Evolutionary conservation across 2,113 vertebrate genomes (phyloP).

Genomic region (Illadopsis cleaveri): DNA sequence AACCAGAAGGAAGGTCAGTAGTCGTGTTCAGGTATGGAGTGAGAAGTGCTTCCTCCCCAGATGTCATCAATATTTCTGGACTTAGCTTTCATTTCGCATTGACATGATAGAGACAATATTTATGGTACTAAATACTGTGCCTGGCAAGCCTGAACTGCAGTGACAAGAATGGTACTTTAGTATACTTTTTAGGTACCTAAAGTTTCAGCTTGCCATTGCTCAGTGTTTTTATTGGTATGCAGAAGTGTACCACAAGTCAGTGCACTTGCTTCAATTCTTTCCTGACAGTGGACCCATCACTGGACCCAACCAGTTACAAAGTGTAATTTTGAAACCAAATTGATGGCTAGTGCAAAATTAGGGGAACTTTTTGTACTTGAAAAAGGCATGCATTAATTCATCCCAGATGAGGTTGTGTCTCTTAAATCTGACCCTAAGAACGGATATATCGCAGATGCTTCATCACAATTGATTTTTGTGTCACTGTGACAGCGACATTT

Average conservation of each 20-base stretch:
- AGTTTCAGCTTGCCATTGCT: neutral
- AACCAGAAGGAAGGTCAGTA: slow-evolving; percentile 22
- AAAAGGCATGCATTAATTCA: neutral
- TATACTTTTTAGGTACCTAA: neutral
- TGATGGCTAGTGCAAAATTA: neutral
- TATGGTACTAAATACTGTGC: neutral
- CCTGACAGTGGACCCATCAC: neutral
- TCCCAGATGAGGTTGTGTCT: neutral
- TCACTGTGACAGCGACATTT: slow-evolving; percentile 33
- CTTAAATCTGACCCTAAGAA: neutral
- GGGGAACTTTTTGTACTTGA: neutral
- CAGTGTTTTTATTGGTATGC: neutral
- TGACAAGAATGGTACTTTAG: neutral
- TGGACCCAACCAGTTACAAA: neutral
- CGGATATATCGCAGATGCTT: neutral
- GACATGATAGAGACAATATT: neutral
- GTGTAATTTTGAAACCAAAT: neutral
- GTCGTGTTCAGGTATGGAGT: neutral
- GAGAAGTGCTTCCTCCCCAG: neutral
- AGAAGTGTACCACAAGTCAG: neutral
- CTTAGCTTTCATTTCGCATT: neutral
- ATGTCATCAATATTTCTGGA: accelerated
- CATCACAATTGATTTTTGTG: slow-evolving; percentile 19
- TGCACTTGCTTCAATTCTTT: neutral
- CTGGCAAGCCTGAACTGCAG: neutral